phyloP scores from a whole-genome alignment of 2,888 invertebrate genomes.

The Pelosia muscerda region DNA sequence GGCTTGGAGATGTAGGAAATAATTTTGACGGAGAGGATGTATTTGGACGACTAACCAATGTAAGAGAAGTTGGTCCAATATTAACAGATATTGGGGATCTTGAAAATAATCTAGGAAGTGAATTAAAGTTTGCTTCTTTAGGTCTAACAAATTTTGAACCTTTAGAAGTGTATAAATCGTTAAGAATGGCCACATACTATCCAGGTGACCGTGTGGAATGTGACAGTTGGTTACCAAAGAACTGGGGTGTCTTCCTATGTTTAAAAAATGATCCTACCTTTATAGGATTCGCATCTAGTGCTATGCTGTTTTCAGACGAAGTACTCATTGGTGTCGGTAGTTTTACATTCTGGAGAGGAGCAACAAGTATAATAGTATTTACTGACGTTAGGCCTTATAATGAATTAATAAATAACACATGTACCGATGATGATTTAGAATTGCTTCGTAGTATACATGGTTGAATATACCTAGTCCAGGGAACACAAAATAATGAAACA shows the following conservation, averaged over 20 bases:
- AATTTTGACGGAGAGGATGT: too few relatives aligned
- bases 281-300: slow-evolving; percentile 16
- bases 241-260: slow-evolving; percentile 17
- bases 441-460: background rate
- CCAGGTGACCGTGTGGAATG: slow-evolving; percentile 4
- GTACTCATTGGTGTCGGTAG: slow-evolving; percentile 15
- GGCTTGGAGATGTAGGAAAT: too few relatives aligned
- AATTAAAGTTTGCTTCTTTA: slow-evolving; percentile 13
- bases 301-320: slow-evolving; percentile 8
- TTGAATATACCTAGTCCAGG: background rate
- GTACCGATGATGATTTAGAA: slow-evolving; percentile 17
- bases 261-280: slow-evolving; percentile 9
- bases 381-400: slow-evolving; percentile 16
- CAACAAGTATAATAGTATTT: slow-evolving; percentile 6
- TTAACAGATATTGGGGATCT: background rate
- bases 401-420: background rate
- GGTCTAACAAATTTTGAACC: slow-evolving; percentile 3
- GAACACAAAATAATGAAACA: too few relatives aligned
- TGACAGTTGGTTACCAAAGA: slow-evolving; percentile 13
- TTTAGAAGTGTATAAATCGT: background rate
- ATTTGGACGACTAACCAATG: too few relatives aligned
- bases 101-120: background rate
- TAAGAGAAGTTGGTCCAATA: slow-evolving; percentile 5
- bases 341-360: slow-evolving; percentile 16
- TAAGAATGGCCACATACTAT: background rate